Evolutionary conservation across 2,113 vertebrate species (phyloP).

Genomic region (Zonotrichia leucophrys): DNA sequence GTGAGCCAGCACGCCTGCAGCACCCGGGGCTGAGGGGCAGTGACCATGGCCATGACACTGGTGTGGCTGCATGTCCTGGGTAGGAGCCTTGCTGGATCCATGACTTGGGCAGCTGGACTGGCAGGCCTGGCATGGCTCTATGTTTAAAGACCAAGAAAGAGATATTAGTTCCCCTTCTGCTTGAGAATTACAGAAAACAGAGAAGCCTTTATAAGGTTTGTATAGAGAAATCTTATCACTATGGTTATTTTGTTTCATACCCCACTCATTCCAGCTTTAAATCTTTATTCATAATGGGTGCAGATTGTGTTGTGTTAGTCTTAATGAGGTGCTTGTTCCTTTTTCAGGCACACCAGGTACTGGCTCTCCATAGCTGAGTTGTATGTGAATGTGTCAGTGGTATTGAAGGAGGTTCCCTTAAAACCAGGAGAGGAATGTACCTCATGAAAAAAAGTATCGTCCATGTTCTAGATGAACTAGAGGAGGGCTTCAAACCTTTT

Average conservation of each 20-base stretch:
- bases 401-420: not conserved
- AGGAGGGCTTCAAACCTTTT: not conserved
- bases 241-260: not conserved
- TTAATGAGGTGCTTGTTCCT: not conserved
- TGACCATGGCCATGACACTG: not conserved
- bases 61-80: not conserved
- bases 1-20: not conserved
- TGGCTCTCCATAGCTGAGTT: not conserved
- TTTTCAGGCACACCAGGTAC: not conserved
- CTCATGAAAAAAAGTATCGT: not conserved
- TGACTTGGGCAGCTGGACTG: not conserved
- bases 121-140: not conserved
- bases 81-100: not conserved
- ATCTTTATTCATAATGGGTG: not conserved
- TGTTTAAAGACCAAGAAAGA: not conserved
- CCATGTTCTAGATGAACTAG: not conserved
- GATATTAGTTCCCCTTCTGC: not conserved
- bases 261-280: not conserved
- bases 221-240: not conserved
- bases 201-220: not conserved
- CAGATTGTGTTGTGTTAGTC: not conserved
- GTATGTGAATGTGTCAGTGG: not conserved
- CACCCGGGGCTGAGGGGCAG: not conserved
- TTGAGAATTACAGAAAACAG: not conserved
- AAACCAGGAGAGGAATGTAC: not conserved